A percentile compares a stretch with the other conserved stretches of the same genome.
Evolutionary conservation across 2,888 invertebrate species (phyloP).

Genomic region (Perdita meconis): DNA sequence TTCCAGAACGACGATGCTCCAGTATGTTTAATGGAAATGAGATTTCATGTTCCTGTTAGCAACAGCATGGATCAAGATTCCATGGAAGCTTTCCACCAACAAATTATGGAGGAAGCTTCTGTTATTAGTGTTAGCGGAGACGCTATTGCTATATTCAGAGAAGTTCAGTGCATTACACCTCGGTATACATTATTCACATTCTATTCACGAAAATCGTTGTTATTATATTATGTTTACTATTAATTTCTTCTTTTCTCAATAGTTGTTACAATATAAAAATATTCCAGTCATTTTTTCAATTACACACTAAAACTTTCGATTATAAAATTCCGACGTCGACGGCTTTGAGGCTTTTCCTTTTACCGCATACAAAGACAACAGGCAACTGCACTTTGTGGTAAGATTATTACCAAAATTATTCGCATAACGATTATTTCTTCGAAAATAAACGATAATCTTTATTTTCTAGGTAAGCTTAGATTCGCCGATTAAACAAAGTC

Average conservation of each 20-base stretch:
- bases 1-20: conserved; percentile 98
- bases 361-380: conserved; percentile 98
- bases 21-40: conserved; percentile 98
- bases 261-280: conserved; percentile 99
- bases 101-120: conserved; percentile 98
- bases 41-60: conserved; percentile 97
- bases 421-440: conserved; percentile 2
- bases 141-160: conserved; percentile 98
- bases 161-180: conserved; percentile 99
- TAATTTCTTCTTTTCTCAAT: conserved; percentile 87
- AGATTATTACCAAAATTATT: conserved; percentile 69
- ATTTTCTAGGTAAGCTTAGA: conserved; percentile 90
- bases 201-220: neutral
- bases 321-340: conserved; percentile 99
- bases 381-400: conserved; percentile 99
- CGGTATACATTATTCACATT: conserved; percentile 87
- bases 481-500: conserved; percentile 99
- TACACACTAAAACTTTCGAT: conserved; percentile 99
- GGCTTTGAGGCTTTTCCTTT: conserved; percentile 95
- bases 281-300: conserved; percentile 95
- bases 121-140: conserved; percentile 99
- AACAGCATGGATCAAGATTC: conserved; percentile 95
- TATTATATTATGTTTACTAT: neutral
- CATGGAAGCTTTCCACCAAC: conserved; percentile 98
- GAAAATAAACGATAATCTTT: neutral